A percentile compares a stretch with the other conserved stretches of the same genome.
phyloP scores from a whole-genome alignment of 2,888 invertebrate species.

The Aspidiotus destructor region DNA sequence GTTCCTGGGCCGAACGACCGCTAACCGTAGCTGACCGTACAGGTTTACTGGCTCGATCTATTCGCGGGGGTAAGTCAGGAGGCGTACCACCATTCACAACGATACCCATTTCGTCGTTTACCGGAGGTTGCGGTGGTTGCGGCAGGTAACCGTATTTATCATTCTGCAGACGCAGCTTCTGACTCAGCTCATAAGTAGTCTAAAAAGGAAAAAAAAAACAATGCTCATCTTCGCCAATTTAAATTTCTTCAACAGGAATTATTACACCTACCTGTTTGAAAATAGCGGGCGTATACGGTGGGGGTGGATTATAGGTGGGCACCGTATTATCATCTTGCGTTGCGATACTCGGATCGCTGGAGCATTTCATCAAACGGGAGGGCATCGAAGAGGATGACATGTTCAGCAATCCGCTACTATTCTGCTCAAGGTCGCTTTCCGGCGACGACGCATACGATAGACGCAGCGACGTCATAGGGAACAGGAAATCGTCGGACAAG shows the following conservation, averaged over 20 bases:
- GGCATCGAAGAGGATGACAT: conserved; percentile 36
- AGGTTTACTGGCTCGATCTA: conserved; percentile 69
- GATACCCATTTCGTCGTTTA: conserved; percentile 16
- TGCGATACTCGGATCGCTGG: conserved; percentile 89
- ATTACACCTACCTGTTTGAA: conserved; percentile 39
- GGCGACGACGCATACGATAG: conserved; percentile 93
- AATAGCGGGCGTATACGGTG: conserved; percentile 62
- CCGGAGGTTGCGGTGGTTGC: conserved; percentile 8
- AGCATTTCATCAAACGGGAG: conserved; percentile 57
- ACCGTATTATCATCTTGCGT: conserved; percentile 67
- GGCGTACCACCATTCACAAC: conserved; percentile 42
- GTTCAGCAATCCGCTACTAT: conserved; percentile 41
- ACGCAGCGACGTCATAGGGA: conserved; percentile 92
- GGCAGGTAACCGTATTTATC: conserved; percentile 50
- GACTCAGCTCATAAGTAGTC: conserved; percentile 38
- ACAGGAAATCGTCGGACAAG: conserved; percentile 95
- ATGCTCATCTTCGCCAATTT: background rate
- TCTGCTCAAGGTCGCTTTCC: conserved; percentile 87
- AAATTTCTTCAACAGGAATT: background rate
- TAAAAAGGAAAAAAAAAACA: conserved; percentile 31
- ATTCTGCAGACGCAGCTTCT: conserved; percentile 37
- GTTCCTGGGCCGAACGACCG: conserved; percentile 55
- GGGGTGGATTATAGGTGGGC: conserved; percentile 52
- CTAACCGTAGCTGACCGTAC: conserved; percentile 44
- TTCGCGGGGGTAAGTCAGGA: conserved; percentile 76